Conservation (phyloP, 2,888 invertebrate species). For the Cosmorhoe ocellata region DNA sequence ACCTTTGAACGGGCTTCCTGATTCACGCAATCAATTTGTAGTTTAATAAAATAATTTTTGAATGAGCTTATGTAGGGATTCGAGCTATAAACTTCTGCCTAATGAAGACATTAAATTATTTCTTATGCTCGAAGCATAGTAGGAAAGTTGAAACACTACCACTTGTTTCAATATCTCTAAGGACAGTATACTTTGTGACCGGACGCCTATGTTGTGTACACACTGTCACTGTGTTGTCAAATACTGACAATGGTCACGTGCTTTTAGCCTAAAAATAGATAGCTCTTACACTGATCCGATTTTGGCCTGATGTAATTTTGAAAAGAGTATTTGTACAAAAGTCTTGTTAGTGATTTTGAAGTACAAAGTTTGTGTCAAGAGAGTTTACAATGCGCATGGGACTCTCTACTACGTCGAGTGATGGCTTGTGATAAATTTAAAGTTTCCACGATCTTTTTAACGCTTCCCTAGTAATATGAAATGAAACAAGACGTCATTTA, state of each 20-base stretch:
- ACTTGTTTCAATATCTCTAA: not conserved
- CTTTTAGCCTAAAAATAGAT: slow-evolving; percentile 6
- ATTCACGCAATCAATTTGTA: slow-evolving; percentile 53
- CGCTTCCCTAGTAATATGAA: slow-evolving; percentile 1
- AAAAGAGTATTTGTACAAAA: slow-evolving; percentile 46
- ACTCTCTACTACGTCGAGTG: slow-evolving; percentile 4
- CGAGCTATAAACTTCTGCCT: slow-evolving; percentile 1
- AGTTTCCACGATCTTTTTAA: slow-evolving; percentile 5
- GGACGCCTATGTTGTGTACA: no score
- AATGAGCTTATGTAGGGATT: slow-evolving; percentile 26
- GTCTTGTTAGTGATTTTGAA: slow-evolving; percentile 66
- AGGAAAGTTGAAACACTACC: slow-evolving; percentile 1
- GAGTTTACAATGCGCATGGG: slow-evolving; percentile 29
- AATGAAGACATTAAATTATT: slow-evolving; percentile 6
- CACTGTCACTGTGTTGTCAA: no score
- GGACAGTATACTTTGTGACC: no score
- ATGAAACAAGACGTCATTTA: slow-evolving; percentile 7
- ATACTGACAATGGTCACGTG: not conserved
- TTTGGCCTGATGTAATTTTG: slow-evolving; percentile 34
- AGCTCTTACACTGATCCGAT: slow-evolving; percentile 14
- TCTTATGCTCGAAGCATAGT: slow-evolving; percentile 4
- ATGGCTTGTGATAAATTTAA: slow-evolving; percentile 21
- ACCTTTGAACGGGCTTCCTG: slow-evolving; percentile 65
- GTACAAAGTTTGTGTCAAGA: slow-evolving; percentile 68
- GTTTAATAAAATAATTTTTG: slow-evolving; percentile 24